Base-by-base conservation (phyloP, 2,888 invertebrate genomes). In the Allophyes oxyacanthae region DNA sequence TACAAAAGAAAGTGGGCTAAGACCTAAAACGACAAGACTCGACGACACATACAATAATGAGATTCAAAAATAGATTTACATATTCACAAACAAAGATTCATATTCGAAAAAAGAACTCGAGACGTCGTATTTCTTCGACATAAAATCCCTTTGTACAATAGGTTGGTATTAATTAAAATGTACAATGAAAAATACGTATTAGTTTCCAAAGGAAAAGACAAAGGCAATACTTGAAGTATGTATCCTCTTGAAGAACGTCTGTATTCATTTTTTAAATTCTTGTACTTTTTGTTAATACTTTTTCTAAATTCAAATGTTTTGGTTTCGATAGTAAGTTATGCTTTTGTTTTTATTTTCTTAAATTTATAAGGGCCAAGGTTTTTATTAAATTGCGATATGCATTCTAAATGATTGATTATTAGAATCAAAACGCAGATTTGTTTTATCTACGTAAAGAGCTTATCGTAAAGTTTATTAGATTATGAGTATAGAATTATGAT, bases 111-210 rank as follows among this genome's bases (percentile, higher is more conserved):
- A 7, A 36, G 11, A 28, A 7, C 28, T 41, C 13, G 4, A 25
- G 30, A 38, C 13, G 7, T 10, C 26, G 41, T 11, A 26, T 32
- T 44, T 5, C 8, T 44, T 44, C 7, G 20, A 33, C 8, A 14
- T 33, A 28, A n/a, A 7, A 40, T 48, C 33, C 14, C 6, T 61
- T 37, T 67, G n/a, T 14, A 42, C 37, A 28, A 5, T 42, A 6
- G 14, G 14, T 14, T 0, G 40, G 20, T 41, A 45, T 63, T 66
- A 59, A 68, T 68, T 67, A 70, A 67, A 62, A 54, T 20, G 34
- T 55, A 44, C 33, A 46, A 59, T 55, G 43, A 53, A 49, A 52
- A 49, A 54, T 48, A 48, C 50, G 46, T 42, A 53, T 58, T 53
- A 45, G 50, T 20, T 14, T 28, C 44, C 55, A 48, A 51, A 46